Evolutionary conservation across 2,888 invertebrate genomes (phyloP), one percentile per base, ranked within the genome.

Genomic region (Euphydryas editha): DNA sequence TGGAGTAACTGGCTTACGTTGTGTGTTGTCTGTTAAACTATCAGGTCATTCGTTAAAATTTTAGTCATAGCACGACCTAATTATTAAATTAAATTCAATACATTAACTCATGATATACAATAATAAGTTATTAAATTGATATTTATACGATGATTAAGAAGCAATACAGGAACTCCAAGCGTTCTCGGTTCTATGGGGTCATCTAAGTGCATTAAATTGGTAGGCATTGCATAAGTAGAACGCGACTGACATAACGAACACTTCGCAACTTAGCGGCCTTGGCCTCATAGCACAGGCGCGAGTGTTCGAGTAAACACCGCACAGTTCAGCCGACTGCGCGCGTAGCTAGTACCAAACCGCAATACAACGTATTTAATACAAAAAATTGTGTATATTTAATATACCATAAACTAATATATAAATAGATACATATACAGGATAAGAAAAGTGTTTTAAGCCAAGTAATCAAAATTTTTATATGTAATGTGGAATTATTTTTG

Each of bases 191-290:
- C 75, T 73, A 73, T 78, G 62, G 77, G 87, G 85, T 84, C 85
- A 84, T 86, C 88, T 85, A 90, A 88, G 87, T 89, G 86, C 86
- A 88, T 86, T 83, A 81, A 84, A 86, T 87, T 81, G 80, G 82
- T 79, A 81, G 82, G 79, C 80, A 81, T 92, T 92, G 90, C 92
- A 89, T 90, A 92, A 92, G 88, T 91, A 85, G 92, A 90, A 91
- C 91, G 87, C 86, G 78, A 81, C 91, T 92, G 92, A 92, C 92
- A 91, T 92, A 92, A 92, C 90, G 83, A 84, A 81, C 80, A 80
- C 88, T 88, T 87, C 87, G 90, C 90, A 91, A 90, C 81, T 79
- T 71, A 73, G 54, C 77, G 86, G 87, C 90, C 90, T 90, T 89
- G 89, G 88, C 91, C 88, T 78, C 83, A 80, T 85, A 87, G 82